Evolutionary conservation across 2,113 vertebrate species (phyloP), one percentile per base, ranked within the genome.

Genomic region (Ursus arctos): DNA sequence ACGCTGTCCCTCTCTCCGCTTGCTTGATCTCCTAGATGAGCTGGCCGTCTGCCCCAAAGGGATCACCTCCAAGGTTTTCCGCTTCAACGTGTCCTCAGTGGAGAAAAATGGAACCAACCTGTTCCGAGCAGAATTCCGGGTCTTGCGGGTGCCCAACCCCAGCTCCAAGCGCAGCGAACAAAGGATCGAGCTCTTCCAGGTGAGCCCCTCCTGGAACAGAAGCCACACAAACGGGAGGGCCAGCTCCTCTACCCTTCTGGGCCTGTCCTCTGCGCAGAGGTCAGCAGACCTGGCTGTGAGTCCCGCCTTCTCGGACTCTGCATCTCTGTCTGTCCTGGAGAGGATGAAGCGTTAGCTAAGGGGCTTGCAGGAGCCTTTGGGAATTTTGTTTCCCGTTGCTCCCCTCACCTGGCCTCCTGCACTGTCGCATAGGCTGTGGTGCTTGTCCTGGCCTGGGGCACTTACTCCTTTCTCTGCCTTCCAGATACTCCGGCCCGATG

Each of bases 151-250:
- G 97, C 99, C 99, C 92, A 99, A 99, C 97, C 97, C 95, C 0
- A 98, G 95, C 33, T 99, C 99, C 98, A 99, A 99, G 98, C 99
- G 99, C 96, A 99, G 98, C 0, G 99, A 99, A 97, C 99, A 99
- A 98, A 99, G 99, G 95, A 99, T 99, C 71, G 99, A 99, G 98
- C 99, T 99, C 97, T 99, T 99, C 98, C 99, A 99, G 99, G 99
- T 99, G 98, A 97, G 88, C 67, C 26, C 24, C 80, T 74, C 36
- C 80, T 13, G 1, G 59, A 43, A 16, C 57, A n/a, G 67, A 93
- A 14, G n/a, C 57, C 49, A 8, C 19, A 4, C 24, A 2, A 15
- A 1, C 1, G 2, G 10, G 87, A 47, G 65, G 63, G 57, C 40
- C 43, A 33, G n/a, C 12, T 13, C 47, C 92, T 49, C 51, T 5